A percentile compares a stretch with the other conserved stretches of the same genome.
Evolutionary conservation across 2,113 vertebrate genomes (phyloP).

Genomic region (Podiceps cristatus): DNA sequence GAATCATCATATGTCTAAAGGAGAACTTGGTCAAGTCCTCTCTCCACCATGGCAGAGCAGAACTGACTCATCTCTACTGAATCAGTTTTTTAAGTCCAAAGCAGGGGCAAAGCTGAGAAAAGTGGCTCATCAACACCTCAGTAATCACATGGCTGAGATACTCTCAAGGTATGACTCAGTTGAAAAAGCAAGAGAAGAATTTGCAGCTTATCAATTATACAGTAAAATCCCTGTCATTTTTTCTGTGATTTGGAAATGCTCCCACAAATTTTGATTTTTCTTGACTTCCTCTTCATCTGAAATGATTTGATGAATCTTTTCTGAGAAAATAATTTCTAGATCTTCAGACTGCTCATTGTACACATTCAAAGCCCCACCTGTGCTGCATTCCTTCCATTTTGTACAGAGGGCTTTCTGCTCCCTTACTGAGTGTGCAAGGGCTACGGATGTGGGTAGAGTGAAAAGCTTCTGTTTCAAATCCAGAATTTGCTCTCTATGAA

Average conservation of each 20-base stretch:
- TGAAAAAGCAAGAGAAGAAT: background rate
- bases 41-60: background rate
- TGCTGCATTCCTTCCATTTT: background rate
- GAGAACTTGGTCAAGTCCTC: background rate
- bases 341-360: background rate
- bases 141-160: background rate
- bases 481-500: background rate
- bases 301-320: background rate
- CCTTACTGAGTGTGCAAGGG: background rate
- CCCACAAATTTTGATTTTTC: background rate
- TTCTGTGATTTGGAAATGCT: background rate
- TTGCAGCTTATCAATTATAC: background rate
- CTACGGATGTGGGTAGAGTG: background rate
- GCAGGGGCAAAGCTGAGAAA: background rate
- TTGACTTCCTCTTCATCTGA: background rate
- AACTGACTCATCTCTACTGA: background rate
- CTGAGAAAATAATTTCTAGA: background rate
- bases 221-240: background rate
- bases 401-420: background rate
- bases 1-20: background rate
- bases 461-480: background rate
- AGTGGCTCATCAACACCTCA: background rate
- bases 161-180: background rate
- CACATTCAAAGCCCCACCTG: fast-evolving
- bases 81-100: background rate